phyloP scores from a whole-genome alignment of 2,113 vertebrate genomes.

The Strix uralensis region DNA sequence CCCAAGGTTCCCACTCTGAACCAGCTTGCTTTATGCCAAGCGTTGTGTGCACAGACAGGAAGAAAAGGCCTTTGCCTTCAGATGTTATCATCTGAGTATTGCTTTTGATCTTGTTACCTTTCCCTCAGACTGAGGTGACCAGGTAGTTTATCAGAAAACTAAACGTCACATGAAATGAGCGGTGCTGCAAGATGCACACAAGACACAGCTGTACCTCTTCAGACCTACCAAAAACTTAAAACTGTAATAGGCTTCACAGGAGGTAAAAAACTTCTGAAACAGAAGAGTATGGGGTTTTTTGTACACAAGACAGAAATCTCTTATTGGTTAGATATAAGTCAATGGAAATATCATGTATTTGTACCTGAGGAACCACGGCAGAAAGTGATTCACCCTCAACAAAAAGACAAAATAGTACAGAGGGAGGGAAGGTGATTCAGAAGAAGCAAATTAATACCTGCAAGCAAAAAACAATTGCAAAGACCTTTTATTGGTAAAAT shows the following conservation, averaged over 20 bases:
- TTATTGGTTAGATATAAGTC: background rate
- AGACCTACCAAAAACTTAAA: background rate
- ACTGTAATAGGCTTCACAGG: background rate
- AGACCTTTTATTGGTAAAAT: background rate
- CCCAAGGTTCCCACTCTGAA: background rate
- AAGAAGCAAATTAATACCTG: background rate
- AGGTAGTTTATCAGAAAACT: background rate
- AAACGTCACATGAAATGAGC: background rate
- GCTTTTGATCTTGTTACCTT: background rate
- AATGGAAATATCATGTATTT: background rate
- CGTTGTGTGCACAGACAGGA: background rate
- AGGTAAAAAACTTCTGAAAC: background rate
- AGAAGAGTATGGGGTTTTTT: background rate
- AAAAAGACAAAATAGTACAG: background rate
- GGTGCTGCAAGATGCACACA: background rate
- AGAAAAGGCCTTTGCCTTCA: background rate
- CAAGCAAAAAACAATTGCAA: background rate
- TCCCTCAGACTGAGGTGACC: background rate
- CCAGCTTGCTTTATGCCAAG: rapidly evolving
- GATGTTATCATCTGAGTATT: background rate
- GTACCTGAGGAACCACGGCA: background rate
- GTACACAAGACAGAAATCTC: background rate
- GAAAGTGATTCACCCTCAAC: background rate
- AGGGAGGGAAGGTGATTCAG: background rate
- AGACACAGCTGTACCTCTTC: background rate